Evolutionary conservation across 2,113 vertebrate genomes (phyloP).

Genomic region (Muscicapa adusta): DNA sequence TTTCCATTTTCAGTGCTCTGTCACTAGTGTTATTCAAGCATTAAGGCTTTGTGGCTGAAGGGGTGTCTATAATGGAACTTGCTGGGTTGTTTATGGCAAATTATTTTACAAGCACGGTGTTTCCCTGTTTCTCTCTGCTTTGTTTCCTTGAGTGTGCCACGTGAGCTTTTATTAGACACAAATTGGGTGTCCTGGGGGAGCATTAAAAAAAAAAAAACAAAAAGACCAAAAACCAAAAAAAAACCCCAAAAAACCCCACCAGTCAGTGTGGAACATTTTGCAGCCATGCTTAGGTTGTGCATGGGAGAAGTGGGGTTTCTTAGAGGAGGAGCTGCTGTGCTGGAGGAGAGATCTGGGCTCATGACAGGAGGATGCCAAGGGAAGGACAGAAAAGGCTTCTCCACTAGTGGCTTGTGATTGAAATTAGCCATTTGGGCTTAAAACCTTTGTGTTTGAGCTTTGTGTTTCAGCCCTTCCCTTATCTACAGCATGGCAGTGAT

Average conservation of each 20-base stretch:
- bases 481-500: background rate
- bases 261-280: background rate
- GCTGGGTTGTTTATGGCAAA: background rate
- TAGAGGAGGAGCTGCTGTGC: background rate
- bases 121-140: background rate
- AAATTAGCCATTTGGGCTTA: background rate
- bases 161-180: background rate
- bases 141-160: background rate
- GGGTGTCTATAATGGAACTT: background rate
- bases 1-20: background rate
- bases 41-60: background rate
- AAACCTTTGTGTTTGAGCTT: background rate
- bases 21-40: background rate
- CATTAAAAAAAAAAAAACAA: too few species aligned
- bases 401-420: background rate
- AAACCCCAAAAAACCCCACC: too few species aligned
- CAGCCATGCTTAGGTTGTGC: background rate
- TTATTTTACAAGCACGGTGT: background rate
- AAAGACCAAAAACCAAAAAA: too few species aligned
- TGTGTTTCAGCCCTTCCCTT: background rate
- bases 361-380: background rate
- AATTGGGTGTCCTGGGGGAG: background rate
- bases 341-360: background rate
- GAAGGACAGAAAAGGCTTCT: background rate
- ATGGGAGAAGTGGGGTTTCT: background rate